phyloP scores from a whole-genome alignment of 1,140 invertebrate species.

The Cyrtorhinus lividipennis region DNA sequence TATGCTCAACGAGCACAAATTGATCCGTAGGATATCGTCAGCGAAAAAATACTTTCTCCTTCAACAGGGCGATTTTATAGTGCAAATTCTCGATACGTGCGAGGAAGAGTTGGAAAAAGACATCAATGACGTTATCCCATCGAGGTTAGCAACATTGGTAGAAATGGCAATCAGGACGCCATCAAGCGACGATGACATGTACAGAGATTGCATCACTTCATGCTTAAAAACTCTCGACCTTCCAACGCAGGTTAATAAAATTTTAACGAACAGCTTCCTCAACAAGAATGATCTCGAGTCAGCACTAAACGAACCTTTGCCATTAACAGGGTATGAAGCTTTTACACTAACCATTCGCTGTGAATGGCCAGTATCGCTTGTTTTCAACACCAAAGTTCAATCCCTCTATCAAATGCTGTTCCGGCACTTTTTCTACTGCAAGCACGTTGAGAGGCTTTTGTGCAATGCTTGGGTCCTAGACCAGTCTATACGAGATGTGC shows the following conservation, averaged over 20 bases:
- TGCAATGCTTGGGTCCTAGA: slow-evolving; percentile 32
- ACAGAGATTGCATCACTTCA: slow-evolving; percentile 83
- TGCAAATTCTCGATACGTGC: slow-evolving; percentile 90
- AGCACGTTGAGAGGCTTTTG: slow-evolving; percentile 73
- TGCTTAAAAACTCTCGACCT: slow-evolving; percentile 76
- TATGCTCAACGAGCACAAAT: slow-evolving; percentile 59
- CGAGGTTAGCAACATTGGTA: slow-evolving; percentile 66
- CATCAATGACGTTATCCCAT: slow-evolving; percentile 72
- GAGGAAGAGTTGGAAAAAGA: slow-evolving; percentile 79
- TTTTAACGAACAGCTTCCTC: slow-evolving; percentile 56
- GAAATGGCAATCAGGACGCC: slow-evolving; percentile 75
- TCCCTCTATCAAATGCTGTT: slow-evolving; percentile 95
- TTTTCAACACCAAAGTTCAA: slow-evolving; percentile 79
- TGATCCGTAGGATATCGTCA: slow-evolving; percentile 53
- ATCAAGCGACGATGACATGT: slow-evolving; percentile 74
- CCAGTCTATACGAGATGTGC: background rate
- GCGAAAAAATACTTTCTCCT: slow-evolving; percentile 62
- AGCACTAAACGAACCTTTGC: slow-evolving; percentile 19
- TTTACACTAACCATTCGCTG: slow-evolving; percentile 89
- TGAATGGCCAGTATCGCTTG: slow-evolving; percentile 87
- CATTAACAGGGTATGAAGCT: slow-evolving; percentile 67
- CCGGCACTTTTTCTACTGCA: slow-evolving; percentile 85
- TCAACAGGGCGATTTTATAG: slow-evolving; percentile 81
- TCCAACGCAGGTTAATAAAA: slow-evolving; percentile 79
- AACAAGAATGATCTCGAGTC: slow-evolving; percentile 57